A percentile compares a stretch with the other conserved stretches of the same genome.
Evolutionary conservation across 2,797 vertebrate genomes (phyloP).

Genomic region (Synanceia verrucosa): DNA sequence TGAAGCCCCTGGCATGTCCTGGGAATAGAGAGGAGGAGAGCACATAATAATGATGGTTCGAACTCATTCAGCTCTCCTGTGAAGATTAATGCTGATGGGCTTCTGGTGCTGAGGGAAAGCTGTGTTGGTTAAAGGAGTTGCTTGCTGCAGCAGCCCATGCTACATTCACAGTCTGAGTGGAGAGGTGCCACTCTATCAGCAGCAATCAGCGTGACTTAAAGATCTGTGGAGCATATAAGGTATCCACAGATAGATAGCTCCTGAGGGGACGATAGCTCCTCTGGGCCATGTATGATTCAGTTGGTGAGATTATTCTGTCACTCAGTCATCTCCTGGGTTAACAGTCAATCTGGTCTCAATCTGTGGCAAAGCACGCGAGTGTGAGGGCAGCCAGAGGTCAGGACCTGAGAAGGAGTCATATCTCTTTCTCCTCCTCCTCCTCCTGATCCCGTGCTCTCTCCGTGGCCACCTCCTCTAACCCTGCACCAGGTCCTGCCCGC

Average conservation of each 20-base stretch:
- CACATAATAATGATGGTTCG: slow-evolving; percentile 42
- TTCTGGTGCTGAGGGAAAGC: slow-evolving; percentile 17
- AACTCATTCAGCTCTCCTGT: slow-evolving; percentile 55
- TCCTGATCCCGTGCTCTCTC: slow-evolving; percentile 29
- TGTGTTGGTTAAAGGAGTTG: not conserved
- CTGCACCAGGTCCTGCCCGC: slow-evolving; percentile 53
- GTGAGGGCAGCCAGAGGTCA: slow-evolving; percentile 77
- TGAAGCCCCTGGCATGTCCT: slow-evolving; percentile 43
- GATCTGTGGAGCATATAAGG: slow-evolving; percentile 43
- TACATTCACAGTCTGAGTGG: slow-evolving; percentile 4
- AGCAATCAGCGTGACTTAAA: slow-evolving; percentile 40
- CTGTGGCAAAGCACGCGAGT: slow-evolving; percentile 60
- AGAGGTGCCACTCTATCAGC: slow-evolving; percentile 24
- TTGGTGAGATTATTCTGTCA: slow-evolving; percentile 68
- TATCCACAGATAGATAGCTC: slow-evolving; percentile 34
- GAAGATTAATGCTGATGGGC: slow-evolving; percentile 55
- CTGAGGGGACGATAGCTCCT: slow-evolving; percentile 31
- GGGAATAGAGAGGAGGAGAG: slow-evolving; percentile 62
- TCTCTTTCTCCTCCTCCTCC: slow-evolving; percentile 54
- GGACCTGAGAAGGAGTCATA: slow-evolving; percentile 65
- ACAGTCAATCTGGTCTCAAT: slow-evolving; percentile 77
- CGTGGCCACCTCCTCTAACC: slow-evolving; percentile 46
- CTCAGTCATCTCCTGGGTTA: slow-evolving; percentile 56
- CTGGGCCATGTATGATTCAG: slow-evolving; percentile 42
- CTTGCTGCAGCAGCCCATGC: not conserved